Base-by-base conservation (phyloP, 2,113 vertebrate species). In the Scortum barcoo region DNA sequence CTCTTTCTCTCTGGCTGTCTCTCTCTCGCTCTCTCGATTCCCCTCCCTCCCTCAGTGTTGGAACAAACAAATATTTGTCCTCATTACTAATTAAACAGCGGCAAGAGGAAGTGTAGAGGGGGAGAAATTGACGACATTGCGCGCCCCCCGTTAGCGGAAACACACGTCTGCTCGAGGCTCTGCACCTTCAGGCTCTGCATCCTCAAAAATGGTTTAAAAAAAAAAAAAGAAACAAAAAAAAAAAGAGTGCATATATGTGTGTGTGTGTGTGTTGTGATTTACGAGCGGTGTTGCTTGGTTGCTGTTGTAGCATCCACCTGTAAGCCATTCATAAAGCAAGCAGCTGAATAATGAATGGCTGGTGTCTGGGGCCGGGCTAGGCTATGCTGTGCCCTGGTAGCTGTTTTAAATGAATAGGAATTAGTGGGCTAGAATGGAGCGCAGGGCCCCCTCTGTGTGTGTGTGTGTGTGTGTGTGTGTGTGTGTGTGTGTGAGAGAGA, bases 261-360 rank as follows among this genome's bases (percentile, higher is more conserved):
- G 33, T 75, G 56, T 65, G 76, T 51, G 85, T 61, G 78, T 81
- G 80, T 81, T 82, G 95, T 98, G 97, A 99, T 99, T 96, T 97
- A 99, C 94, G 89, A 95, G 96, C 92, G 79, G 93, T 93, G 96
- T 95, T 96, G 95, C 93, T 78, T 68, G 17, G 84, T 93, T 95
- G 87, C 91, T 78, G 90, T 92, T 90, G 95, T 74, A 91, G 93
- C 96, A 88, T 92, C 96, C 96, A 97, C 97, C 97, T 97, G 97
- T 97, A 97, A 98, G 97, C 96, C 96, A 97, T 97, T 98, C 97
- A 97, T 97, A 99, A 98, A 98, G 97, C 97, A 95, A 96, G 95
- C 95, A 95, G 96, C 96, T 97, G 97, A 98, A 98, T 98, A 98
- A 98, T 97, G 95, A 97, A 98, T 98, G 95, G 96, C 95, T 83